phyloP scores from a whole-genome alignment of 2,113 vertebrate species.

The Phaethon lepturus region DNA sequence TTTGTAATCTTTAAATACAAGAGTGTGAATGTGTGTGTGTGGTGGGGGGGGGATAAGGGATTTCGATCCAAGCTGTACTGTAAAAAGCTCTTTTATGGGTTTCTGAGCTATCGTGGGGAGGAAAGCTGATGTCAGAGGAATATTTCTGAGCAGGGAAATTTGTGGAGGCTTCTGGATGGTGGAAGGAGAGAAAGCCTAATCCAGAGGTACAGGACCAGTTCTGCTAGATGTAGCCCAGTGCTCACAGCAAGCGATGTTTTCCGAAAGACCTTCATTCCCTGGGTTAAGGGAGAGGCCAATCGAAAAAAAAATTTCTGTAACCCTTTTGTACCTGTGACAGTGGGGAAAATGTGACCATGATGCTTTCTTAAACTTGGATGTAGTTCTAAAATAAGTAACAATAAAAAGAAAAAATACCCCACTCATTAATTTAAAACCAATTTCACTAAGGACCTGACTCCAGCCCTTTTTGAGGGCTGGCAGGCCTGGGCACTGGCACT shows the following conservation, averaged over 20 bases:
- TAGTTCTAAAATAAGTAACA: not conserved
- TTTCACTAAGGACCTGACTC: not conserved
- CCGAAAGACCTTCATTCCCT: not conserved
- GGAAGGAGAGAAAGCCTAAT: not conserved
- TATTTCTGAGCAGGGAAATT: not conserved
- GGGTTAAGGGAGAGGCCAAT: not conserved
- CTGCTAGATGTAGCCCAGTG: not conserved
- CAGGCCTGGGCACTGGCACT: not conserved
- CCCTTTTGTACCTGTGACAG: not conserved
- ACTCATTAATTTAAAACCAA: not conserved
- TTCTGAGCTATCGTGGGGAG: not conserved
- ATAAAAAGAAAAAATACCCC: not conserved
- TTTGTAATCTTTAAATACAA: not conserved
- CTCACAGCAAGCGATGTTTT: not conserved
- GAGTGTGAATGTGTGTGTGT: rapidly evolving
- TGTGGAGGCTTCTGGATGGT: not conserved
- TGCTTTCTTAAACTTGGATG: not conserved
- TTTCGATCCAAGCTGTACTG: not conserved
- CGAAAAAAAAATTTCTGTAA: not conserved
- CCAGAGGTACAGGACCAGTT: not conserved
- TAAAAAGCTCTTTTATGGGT: not conserved
- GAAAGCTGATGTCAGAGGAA: not conserved
- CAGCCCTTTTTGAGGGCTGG: not conserved
- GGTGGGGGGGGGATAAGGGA: not conserved
- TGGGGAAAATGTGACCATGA: not conserved